Conservation (phyloP, 2,888 invertebrate genomes). For the Dioctria rufipes region DNA sequence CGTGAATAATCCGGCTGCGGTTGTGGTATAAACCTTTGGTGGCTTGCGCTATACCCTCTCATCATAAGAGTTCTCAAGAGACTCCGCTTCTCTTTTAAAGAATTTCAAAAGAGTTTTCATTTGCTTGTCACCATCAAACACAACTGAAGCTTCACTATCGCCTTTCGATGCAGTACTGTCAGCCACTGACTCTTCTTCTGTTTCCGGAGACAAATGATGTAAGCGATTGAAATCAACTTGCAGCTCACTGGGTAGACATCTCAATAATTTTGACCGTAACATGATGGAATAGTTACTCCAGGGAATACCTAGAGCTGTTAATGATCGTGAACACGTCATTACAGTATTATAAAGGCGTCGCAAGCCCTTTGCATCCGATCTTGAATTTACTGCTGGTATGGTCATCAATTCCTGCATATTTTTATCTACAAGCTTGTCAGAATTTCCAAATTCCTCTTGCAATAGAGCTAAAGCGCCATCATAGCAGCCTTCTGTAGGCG, state of each 20-base stretch:
- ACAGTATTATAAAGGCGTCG: constrained; percentile 49
- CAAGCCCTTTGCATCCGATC: constrained; percentile 28
- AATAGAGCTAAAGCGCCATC: constrained; percentile 43
- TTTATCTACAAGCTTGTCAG: constrained; percentile 8
- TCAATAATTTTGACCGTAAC: constrained; percentile 42
- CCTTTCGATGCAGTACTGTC: neutral
- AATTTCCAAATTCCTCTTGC: constrained; percentile 34
- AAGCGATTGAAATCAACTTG: constrained; percentile 32
- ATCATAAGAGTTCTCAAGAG: constrained; percentile 33
- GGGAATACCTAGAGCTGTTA: constrained; percentile 17
- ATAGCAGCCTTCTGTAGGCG: constrained; percentile 25
- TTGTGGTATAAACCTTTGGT: constrained; percentile 9
- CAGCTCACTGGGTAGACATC: constrained; percentile 42
- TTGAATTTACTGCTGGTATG: constrained; percentile 43
- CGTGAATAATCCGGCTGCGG: constrained; percentile 14
- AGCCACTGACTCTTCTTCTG: neutral
- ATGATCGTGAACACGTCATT: constrained; percentile 33
- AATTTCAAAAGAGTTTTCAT: constrained; percentile 35
- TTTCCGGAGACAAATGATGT: neutral
- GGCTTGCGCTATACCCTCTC: neutral
- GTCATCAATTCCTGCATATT: constrained; percentile 51
- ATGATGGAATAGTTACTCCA: constrained; percentile 35
- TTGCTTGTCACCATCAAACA: constrained; percentile 26
- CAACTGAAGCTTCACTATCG: neutral
- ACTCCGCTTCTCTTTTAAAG: constrained; percentile 47